Conservation (phyloP, 2,113 vertebrate species). For the Phainopepla nitens region DNA sequence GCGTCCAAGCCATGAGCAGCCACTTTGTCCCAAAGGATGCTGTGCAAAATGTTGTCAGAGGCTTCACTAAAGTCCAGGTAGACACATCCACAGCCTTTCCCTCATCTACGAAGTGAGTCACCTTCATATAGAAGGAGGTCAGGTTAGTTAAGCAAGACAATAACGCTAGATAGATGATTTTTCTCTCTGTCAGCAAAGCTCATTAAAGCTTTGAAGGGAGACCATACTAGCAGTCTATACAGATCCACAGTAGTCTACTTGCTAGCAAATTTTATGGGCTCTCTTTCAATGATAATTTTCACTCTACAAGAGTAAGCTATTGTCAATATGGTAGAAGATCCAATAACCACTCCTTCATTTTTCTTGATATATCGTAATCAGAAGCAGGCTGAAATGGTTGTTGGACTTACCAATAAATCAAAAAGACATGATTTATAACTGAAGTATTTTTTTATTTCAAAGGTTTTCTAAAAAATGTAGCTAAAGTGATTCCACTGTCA, state of each 20-base stretch:
- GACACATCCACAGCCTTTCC: not conserved
- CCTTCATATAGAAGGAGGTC: not conserved
- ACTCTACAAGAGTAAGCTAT: not conserved
- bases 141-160: not conserved
- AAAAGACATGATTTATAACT: not conserved
- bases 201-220: not conserved
- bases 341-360: not conserved
- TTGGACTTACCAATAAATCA: not conserved
- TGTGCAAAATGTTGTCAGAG: not conserved
- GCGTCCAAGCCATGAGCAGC: not conserved
- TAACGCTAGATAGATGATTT: not conserved
- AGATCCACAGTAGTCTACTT: not conserved
- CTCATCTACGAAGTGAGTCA: not conserved
- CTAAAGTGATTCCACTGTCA: not conserved
- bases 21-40: not conserved
- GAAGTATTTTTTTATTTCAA: not conserved
- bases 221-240: not conserved
- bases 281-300: not conserved
- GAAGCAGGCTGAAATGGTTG: not conserved
- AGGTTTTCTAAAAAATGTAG: not conserved
- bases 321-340: not conserved
- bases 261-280: not conserved
- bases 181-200: not conserved
- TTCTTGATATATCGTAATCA: not conserved
- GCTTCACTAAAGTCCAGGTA: not conserved